Conservation (phyloP, 2,113 vertebrate genomes). For the Anhinga anhinga region DNA sequence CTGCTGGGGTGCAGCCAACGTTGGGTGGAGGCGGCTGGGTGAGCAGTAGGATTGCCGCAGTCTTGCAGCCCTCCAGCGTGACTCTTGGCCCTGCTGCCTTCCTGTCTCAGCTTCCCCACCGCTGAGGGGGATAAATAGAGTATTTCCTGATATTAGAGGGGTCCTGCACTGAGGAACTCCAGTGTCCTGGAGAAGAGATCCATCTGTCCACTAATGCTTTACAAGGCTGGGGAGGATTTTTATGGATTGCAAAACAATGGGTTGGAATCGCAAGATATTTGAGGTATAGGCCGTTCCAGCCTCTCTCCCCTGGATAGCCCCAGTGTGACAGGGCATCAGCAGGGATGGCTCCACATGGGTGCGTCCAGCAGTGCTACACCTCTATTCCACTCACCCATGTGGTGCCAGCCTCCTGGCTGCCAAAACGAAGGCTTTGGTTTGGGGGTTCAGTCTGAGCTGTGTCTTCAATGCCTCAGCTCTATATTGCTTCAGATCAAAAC, state of each 20-base stretch:
- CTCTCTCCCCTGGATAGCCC: neutral
- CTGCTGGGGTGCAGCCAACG: accelerated
- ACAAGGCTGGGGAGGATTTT: neutral
- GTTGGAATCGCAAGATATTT: neutral
- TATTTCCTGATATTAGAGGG: neutral
- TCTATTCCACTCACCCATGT: neutral
- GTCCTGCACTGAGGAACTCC: neutral
- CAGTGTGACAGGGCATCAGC: neutral
- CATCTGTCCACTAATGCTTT: neutral
- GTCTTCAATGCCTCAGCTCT: neutral
- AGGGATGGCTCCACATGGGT: neutral
- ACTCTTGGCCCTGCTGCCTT: neutral
- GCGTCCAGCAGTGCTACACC: neutral
- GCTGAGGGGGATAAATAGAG: neutral
- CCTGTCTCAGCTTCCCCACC: neutral
- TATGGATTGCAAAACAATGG: neutral
- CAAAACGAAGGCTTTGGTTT: neutral
- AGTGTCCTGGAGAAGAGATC: neutral
- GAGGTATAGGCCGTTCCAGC: neutral
- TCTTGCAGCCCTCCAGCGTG: neutral
- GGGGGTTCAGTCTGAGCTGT: neutral
- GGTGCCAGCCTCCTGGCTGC: neutral
- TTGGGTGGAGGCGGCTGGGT: neutral
- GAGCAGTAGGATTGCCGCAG: neutral
- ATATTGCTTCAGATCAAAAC: neutral